Evolutionary conservation across 1,140 invertebrate genomes (phyloP), one percentile per base, ranked within the genome.

Genomic region (Dryas iulia): DNA sequence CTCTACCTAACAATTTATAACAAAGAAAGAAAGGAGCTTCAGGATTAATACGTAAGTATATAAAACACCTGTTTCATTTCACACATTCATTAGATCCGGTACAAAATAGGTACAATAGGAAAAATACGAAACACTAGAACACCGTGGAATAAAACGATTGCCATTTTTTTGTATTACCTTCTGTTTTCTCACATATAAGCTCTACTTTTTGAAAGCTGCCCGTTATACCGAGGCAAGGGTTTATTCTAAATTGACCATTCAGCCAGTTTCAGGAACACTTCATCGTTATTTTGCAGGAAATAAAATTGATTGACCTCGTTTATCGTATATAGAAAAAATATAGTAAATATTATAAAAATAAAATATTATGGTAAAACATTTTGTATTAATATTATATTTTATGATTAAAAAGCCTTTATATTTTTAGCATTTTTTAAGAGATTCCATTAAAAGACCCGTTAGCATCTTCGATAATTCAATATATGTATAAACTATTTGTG

Each of bases 61-160:
- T 47, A 67, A 54, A 61, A 66, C 74, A 77, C 56, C 73, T 77
- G 75, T 61, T 72, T 59, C 57, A 59, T 69, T 74, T 77, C 72
- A 67, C 75, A 77, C 75, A 74, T 60, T 74, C 75, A 77, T 77
- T 77, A 72, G 61, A 53, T 59, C 30, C 56, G 65, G 47, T 52
- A 71, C 60, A 67, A 65, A 74, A 71, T 66, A 77, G 28, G 39
- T 68, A 72, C 70, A 72, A 74, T 72, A 69, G 65, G 58, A 69
- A 74, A 63, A 68, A 66, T 62, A 63, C 64, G 56, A 66, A 73
- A 61, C 30, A 63, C 61, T 66, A 63, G 68, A 73, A 63, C 66
- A 65, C 70, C 28, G 62, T 62, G 18, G 47, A 65, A 66, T 59
- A 65, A 66, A 68, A 64, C n/a, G 33, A 26, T 35, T 24, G 54